These are phyloP conservation scores for Epizoanthus stellaris DNA, from an alignment of 92 coral and sea anemone genomes.

Conservation along the genomic window DNA sequence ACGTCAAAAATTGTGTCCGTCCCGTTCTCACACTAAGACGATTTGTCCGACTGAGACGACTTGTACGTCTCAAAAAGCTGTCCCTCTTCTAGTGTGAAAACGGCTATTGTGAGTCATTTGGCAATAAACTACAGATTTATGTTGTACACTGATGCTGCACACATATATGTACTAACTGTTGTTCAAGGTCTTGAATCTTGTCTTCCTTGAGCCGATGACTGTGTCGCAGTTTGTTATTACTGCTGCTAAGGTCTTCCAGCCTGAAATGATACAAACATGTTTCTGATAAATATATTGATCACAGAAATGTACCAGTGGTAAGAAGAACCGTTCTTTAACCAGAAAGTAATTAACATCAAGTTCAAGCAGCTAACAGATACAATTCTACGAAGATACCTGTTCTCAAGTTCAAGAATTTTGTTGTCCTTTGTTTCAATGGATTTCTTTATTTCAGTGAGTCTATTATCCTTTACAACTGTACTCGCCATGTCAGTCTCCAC, in stretches of 20 bases:
- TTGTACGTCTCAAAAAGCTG: too few relatives aligned
- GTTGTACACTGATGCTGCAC: too few relatives aligned
- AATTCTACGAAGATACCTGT: slow-evolving; percentile 60
- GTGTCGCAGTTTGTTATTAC: slow-evolving; percentile 83
- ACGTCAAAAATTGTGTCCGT: too few relatives aligned
- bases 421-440: slow-evolving; percentile 87
- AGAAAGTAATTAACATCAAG: too few relatives aligned
- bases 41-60: too few relatives aligned
- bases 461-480: slow-evolving; percentile 73
- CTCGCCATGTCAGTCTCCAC: slow-evolving; percentile 69
- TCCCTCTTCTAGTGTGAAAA: too few relatives aligned
- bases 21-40: too few relatives aligned
- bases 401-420: slow-evolving; percentile 91
- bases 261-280: slow-evolving; percentile 46
- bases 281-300: background rate
- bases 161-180: slow-evolving; percentile 55
- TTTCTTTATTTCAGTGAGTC: slow-evolving; percentile 65
- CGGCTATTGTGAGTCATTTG: too few relatives aligned
- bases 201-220: slow-evolving; percentile 80
- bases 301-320: too few relatives aligned
- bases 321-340: too few relatives aligned
- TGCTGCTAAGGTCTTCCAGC: slow-evolving; percentile 84
- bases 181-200: slow-evolving; percentile 80
- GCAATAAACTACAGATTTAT: too few relatives aligned
- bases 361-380: background rate